phyloP scores from a whole-genome alignment of 1,140 invertebrate species.

The Dolichoris vasculosae region DNA sequence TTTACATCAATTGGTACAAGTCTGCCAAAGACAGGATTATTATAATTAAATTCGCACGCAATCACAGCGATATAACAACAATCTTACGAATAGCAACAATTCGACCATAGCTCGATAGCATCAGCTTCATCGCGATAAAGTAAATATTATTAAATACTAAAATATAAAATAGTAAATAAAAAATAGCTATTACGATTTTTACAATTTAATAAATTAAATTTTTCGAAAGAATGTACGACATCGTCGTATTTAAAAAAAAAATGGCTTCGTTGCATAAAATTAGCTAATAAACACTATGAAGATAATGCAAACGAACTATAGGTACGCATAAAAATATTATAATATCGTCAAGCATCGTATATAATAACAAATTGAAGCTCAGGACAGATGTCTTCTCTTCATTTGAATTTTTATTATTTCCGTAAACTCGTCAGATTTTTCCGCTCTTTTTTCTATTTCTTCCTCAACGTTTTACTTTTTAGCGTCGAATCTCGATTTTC shows the following conservation, averaged over 20 bases:
- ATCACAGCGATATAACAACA: slow-evolving; percentile 74
- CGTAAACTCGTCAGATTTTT: slow-evolving; percentile 45
- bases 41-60: slow-evolving; percentile 47
- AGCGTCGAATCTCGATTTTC: slow-evolving; percentile 46
- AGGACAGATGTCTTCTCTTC: slow-evolving; percentile 68
- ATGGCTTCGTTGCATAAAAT: too few species aligned
- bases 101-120: slow-evolving; percentile 66
- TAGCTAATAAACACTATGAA: slow-evolving; percentile 40
- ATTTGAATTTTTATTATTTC: slow-evolving; percentile 58
- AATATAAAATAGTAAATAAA: too few species aligned
- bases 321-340: slow-evolving; percentile 73
- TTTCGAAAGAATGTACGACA: too few species aligned
- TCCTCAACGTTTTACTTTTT: slow-evolving; percentile 13
- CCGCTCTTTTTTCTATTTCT: background rate
- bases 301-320: slow-evolving; percentile 66
- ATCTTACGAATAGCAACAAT: slow-evolving; percentile 75
- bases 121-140: slow-evolving; percentile 57
- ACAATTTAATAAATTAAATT: too few species aligned
- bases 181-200: too few species aligned
- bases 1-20: slow-evolving; percentile 6
- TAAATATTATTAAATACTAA: background rate
- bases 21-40: slow-evolving; percentile 27
- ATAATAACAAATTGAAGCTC: slow-evolving; percentile 75
- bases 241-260: too few species aligned
- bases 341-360: slow-evolving; percentile 73